Percentiles rank a stretch among this genome's conserved stretches.
Conservation (phyloP, 2,113 vertebrate species). For the Ptyas mucosa region DNA sequence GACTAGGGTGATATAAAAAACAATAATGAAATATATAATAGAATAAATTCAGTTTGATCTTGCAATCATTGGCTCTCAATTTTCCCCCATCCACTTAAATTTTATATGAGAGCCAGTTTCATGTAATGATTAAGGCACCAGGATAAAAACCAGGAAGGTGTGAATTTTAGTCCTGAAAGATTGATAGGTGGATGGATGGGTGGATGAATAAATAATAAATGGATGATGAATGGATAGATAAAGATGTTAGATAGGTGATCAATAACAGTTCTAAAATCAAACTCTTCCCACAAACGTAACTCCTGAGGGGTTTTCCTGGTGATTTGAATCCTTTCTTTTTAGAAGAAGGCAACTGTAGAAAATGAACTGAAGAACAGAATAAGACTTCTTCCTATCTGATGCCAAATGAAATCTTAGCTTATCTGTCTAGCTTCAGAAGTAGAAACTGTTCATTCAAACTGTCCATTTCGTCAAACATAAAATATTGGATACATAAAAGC, state of each 20-base stretch:
- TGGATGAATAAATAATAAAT: too few species aligned
- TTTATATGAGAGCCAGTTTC: background rate
- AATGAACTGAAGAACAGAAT: background rate
- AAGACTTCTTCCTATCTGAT: background rate
- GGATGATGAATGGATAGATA: background rate
- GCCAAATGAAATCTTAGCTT: background rate
- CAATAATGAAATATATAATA: background rate
- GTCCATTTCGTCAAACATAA: background rate
- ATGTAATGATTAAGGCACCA: background rate
- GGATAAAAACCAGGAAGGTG: background rate
- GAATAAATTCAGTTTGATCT: background rate
- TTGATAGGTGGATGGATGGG: background rate
- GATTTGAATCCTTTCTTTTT: background rate
- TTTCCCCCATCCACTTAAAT: background rate
- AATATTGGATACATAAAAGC: background rate
- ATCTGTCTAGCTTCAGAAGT: background rate
- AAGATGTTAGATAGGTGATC: background rate
- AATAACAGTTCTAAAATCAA: background rate
- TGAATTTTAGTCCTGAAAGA: background rate
- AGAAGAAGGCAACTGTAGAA: background rate
- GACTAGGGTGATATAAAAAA: background rate
- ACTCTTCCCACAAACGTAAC: background rate
- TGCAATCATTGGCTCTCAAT: background rate
- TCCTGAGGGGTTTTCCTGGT: background rate
- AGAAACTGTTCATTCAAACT: background rate